Evolutionary conservation across 2,113 vertebrate species (phyloP).

Genomic region (Laticauda colubrina): DNA sequence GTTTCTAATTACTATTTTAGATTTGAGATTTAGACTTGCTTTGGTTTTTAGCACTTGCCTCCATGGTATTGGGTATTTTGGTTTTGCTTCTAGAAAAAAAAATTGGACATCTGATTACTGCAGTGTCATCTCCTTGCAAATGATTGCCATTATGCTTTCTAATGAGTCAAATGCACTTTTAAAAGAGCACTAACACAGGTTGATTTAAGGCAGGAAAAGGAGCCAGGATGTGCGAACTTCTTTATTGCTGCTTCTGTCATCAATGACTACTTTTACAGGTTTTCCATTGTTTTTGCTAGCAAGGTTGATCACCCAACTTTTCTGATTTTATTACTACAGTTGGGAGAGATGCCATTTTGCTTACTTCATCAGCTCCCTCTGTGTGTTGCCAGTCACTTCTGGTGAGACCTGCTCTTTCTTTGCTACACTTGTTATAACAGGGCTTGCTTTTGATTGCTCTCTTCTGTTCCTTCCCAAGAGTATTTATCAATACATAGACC

Average conservation of each 20-base stretch:
- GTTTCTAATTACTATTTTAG: background rate
- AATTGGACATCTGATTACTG: background rate
- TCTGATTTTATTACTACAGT: background rate
- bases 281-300: background rate
- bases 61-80: background rate
- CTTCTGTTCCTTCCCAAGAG: background rate
- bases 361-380: background rate
- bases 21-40: background rate
- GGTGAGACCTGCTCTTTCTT: background rate
- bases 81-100: background rate
- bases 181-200: background rate
- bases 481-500: background rate
- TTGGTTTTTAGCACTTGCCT: background rate
- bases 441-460: background rate
- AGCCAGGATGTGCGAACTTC: background rate
- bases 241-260: background rate
- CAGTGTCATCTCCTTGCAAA: background rate
- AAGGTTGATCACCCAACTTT: background rate
- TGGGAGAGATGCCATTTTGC: background rate
- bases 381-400: background rate
- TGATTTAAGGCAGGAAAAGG: background rate
- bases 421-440: background rate
- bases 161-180: background rate
- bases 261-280: background rate
- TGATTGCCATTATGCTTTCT: background rate